These are phyloP conservation scores for Monochamus saltuarius DNA, from an alignment of 1,140 invertebrate species.

Conservation along the genomic window DNA sequence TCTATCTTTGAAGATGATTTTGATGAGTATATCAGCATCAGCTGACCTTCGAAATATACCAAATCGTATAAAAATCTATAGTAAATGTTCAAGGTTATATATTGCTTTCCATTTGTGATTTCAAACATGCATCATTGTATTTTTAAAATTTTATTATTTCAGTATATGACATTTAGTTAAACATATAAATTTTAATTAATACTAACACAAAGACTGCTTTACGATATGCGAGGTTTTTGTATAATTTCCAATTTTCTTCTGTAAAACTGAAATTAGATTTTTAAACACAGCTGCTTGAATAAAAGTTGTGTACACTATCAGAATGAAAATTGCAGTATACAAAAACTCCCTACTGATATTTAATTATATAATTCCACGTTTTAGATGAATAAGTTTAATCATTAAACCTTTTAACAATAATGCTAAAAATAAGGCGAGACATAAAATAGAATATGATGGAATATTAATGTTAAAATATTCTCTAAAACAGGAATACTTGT, in stretches of 20 bases:
- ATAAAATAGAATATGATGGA: too few species aligned
- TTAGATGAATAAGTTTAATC: neutral
- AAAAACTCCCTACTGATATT: conserved; percentile 2
- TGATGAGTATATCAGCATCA: too few species aligned
- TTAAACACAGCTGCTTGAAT: neutral
- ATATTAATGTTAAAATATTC: too few species aligned
- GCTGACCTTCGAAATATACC: too few species aligned
- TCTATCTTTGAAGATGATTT: too few species aligned
- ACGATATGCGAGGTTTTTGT: neutral
- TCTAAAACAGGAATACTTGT: too few species aligned
- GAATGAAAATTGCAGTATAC: neutral
- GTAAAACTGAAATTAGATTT: neutral
- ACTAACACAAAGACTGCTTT: conserved; percentile 28
- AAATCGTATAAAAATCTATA: too few species aligned
- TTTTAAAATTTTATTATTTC: conserved; percentile 29
- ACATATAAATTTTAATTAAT: conserved; percentile 27
- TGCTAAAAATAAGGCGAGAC: too few species aligned
- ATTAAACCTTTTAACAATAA: too few species aligned
- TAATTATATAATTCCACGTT: neutral
- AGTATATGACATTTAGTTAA: conserved; percentile 32
- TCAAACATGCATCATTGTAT: neutral
- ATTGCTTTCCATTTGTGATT: too few species aligned
- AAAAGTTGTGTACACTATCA: neutral
- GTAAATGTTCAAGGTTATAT: too few species aligned
- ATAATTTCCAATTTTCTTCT: neutral